Evolutionary conservation across 2,888 invertebrate genomes (phyloP).

Genomic region (Beris chalybata): DNA sequence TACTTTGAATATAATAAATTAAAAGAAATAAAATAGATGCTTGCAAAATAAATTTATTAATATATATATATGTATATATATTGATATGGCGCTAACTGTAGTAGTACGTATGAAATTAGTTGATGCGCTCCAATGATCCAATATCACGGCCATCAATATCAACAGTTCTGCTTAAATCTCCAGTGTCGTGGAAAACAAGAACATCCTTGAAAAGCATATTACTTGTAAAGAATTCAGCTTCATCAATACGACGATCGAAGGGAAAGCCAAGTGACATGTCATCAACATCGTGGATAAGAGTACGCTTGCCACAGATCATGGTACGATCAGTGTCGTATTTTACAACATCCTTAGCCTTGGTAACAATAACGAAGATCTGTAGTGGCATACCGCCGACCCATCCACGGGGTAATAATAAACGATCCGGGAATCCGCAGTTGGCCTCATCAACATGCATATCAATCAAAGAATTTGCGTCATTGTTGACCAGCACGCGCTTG

Average conservation of each 20-base stretch:
- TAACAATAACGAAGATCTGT: slow-evolving; percentile 63
- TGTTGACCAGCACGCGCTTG: slow-evolving; percentile 57
- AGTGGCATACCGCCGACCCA: slow-evolving; percentile 64
- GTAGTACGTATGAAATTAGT: no score
- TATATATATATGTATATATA: no score
- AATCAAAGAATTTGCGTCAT: slow-evolving; percentile 57
- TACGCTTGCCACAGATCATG: slow-evolving; percentile 41
- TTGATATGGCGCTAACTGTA: no score
- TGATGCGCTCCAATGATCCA: no score
- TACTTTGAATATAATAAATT: no score
- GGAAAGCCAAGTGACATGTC: slow-evolving; percentile 58
- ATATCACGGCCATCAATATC: no score
- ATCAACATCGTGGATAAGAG: slow-evolving; percentile 54
- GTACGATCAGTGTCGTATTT: slow-evolving; percentile 28
- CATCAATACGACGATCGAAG: slow-evolving; percentile 59
- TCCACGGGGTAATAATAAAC: slow-evolving; percentile 67
- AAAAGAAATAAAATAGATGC: no score
- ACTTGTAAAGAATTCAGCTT: slow-evolving; percentile 54
- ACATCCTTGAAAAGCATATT: slow-evolving; percentile 64
- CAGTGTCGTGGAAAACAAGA: slow-evolving; percentile 55
- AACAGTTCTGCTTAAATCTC: no score
- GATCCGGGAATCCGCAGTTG: slow-evolving; percentile 64
- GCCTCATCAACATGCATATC: slow-evolving; percentile 56
- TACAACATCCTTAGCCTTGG: slow-evolving; percentile 29
- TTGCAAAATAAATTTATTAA: no score